Evolutionary conservation across 2,888 invertebrate species (phyloP).

Genomic region (Spatulosminthurus flaviceps): DNA sequence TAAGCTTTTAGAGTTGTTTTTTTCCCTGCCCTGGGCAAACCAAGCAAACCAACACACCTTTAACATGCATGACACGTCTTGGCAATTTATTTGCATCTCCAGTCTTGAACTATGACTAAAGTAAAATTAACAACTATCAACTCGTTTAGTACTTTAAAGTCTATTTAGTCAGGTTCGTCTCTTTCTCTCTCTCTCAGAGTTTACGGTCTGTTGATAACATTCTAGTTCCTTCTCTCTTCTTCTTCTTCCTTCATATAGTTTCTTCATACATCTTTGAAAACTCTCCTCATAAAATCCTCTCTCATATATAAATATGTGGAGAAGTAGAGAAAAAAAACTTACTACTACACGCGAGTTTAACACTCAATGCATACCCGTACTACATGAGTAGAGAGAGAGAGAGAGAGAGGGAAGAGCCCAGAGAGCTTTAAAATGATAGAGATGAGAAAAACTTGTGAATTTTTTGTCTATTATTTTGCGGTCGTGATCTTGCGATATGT

Average conservation of each 20-base stretch:
- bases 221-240: not conserved
- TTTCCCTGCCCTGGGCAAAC: conserved; percentile 34
- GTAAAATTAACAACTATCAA: conserved; percentile 42
- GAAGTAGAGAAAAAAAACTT: not conserved
- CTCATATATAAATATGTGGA: not conserved
- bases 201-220: conserved; percentile 13
- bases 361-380: too few relatives aligned
- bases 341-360: too few relatives aligned
- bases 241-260: not conserved
- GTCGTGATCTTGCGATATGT: conserved; percentile 48
- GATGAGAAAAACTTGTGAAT: not conserved
- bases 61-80: conserved; percentile 55
- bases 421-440: not conserved
- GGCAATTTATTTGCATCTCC: conserved; percentile 57
- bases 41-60: conserved; percentile 40
- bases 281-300: not conserved
- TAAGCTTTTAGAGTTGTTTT: not conserved
- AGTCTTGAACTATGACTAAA: conserved; percentile 47
- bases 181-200: not conserved
- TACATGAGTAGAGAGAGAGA: too few relatives aligned
- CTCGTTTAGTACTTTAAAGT: conserved; percentile 20
- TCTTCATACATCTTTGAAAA: not conserved
- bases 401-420: too few relatives aligned
- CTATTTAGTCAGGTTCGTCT: conserved; percentile 8
- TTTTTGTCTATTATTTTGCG: conserved; percentile 41